phyloP scores from a whole-genome alignment of 2,113 vertebrate species.

The Nycticryphes semicollaris region DNA sequence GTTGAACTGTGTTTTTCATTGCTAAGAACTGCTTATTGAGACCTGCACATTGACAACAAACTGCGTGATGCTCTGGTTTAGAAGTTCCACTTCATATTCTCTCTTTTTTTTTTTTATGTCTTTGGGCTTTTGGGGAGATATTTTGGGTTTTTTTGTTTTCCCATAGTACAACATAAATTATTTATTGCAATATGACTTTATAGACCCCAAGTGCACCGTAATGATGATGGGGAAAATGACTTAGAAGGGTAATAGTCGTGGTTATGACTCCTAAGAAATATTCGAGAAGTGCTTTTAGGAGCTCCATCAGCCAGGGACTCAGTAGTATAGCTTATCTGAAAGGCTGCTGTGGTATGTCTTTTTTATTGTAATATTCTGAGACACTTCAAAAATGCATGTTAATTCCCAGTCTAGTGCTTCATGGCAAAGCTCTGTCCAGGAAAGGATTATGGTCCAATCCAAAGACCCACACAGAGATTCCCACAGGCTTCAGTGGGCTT shows the following conservation, averaged over 20 bases:
- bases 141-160: background rate
- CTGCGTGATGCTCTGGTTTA: background rate
- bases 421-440: background rate
- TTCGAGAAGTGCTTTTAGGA: background rate
- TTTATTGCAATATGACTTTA: background rate
- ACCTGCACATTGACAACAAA: background rate
- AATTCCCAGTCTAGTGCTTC: background rate
- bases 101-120: background rate
- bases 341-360: background rate
- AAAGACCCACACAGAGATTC: background rate
- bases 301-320: background rate
- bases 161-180: background rate
- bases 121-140: fast-evolving
- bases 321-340: background rate
- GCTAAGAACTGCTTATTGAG: background rate
- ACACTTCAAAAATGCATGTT: background rate
- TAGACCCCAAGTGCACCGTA: background rate
- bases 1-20: background rate
- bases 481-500: background rate
- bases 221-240: background rate
- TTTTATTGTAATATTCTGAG: slow-evolving; percentile 24
- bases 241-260: background rate
- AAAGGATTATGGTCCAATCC: background rate
- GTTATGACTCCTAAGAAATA: background rate
- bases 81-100: background rate